A percentile compares a stretch with the other conserved stretches of the same genome.
Evolutionary conservation across 2,888 invertebrate species (phyloP).

Genomic region (Mycogona germanica): DNA sequence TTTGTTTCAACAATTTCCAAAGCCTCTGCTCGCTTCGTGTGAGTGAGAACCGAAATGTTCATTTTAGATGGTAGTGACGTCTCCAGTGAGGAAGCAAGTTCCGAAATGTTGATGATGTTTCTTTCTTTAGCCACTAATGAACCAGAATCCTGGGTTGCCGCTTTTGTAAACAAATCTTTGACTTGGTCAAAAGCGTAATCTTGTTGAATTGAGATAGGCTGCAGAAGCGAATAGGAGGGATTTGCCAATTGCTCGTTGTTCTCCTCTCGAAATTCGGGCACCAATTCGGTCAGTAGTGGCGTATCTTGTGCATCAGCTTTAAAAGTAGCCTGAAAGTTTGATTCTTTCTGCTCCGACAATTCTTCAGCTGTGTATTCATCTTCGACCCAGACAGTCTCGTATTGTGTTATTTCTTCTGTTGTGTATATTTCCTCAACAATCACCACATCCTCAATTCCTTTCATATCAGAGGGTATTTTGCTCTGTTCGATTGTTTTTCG

Average conservation of each 20-base stretch:
- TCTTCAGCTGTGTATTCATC: not conserved
- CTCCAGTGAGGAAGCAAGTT: conserved; percentile 2
- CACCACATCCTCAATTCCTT: not conserved
- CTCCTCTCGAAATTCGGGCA: not conserved
- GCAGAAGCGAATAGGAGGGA: not conserved
- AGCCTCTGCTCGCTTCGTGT: not conserved
- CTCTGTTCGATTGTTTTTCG: not conserved
- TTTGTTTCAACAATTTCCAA: not conserved
- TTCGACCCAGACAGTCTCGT: not conserved
- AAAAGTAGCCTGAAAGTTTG: no score
- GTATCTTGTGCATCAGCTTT: no score
- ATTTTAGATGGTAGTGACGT: not conserved
- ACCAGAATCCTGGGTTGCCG: conserved; percentile 4
- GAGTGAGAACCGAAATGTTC: not conserved
- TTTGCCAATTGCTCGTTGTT: not conserved
- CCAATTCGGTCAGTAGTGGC: conserved; percentile 1
- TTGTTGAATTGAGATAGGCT: not conserved
- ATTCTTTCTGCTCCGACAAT: not conserved
- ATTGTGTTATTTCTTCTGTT: not conserved
- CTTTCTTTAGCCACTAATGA: conserved; percentile 8
- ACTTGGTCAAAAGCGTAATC: not conserved
- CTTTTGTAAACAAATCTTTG: conserved; percentile 6
- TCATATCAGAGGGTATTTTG: not conserved
- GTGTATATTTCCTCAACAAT: not conserved
- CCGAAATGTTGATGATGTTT: not conserved